Percentiles rank a stretch among this genome's conserved stretches.
Evolutionary conservation across 2,888 invertebrate genomes (phyloP).

Genomic region (Stomorhina lunata): DNA sequence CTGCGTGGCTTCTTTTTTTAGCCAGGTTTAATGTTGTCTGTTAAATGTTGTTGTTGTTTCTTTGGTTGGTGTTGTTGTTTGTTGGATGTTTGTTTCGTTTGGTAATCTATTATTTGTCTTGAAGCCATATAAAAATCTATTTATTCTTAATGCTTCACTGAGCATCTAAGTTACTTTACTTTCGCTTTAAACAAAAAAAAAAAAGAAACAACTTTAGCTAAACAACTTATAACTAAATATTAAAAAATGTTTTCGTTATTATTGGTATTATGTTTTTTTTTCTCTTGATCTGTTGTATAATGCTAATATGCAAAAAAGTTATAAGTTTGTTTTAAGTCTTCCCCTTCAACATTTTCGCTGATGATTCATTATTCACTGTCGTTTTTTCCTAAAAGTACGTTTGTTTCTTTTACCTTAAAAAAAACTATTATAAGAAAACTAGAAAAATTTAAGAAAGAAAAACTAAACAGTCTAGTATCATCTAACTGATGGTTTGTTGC

Average conservation of each 20-base stretch:
- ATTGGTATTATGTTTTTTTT: conserved; percentile 32
- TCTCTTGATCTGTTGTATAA: conserved; percentile 38
- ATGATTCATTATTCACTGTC: conserved; percentile 65
- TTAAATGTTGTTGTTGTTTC: not conserved
- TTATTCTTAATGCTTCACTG: conserved; percentile 68
- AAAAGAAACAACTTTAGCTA: conserved; percentile 24
- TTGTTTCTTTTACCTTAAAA: conserved; percentile 45
- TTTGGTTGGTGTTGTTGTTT: conserved; percentile 23
- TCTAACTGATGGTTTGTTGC: conserved; percentile 49
- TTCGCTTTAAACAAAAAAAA: too few species aligned
- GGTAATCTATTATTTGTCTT: conserved; percentile 63
- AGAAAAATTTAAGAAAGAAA: not conserved
- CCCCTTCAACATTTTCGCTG: conserved; percentile 5
- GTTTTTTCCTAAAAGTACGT: conserved; percentile 60
- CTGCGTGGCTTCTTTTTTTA: conserved; percentile 38
- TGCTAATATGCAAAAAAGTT: conserved; percentile 59
- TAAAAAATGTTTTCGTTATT: conserved; percentile 20
- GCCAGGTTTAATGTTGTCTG: conserved; percentile 20
- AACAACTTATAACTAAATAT: conserved; percentile 11
- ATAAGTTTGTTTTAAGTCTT: conserved; percentile 56
- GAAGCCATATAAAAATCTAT: conserved; percentile 67
- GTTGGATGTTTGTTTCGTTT: conserved; percentile 18
- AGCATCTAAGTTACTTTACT: conserved; percentile 67
- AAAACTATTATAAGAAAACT: not conserved
- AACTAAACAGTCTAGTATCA: conserved; percentile 35